Conservation (phyloP, 2,888 invertebrate genomes). For the Eupelmus urozonus region DNA sequence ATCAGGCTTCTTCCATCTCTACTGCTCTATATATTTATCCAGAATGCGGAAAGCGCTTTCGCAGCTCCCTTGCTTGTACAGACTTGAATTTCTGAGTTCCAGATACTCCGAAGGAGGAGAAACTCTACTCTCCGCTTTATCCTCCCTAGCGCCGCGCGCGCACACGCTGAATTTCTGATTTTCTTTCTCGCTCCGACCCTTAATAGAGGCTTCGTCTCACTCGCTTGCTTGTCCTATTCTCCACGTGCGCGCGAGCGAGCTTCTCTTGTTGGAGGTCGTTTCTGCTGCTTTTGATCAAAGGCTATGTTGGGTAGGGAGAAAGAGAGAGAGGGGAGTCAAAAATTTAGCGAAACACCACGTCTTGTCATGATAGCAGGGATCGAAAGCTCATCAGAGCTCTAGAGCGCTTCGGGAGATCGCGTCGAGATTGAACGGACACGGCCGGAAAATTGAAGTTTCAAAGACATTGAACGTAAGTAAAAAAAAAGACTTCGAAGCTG, state of each 20-base stretch:
- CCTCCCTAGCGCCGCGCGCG: not conserved
- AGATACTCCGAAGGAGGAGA: not conserved
- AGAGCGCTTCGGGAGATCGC: not conserved
- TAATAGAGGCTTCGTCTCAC: conserved; percentile 2
- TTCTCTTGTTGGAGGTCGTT: too few relatives aligned
- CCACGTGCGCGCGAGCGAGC: not conserved
- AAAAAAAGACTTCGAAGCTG: not conserved
- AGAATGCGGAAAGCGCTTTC: conserved; percentile 5
- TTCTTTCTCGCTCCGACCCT: not conserved
- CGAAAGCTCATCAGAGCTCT: conserved; percentile 14
- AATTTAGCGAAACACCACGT: conserved; percentile 28
- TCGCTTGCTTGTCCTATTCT: not conserved
- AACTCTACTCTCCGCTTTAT: not conserved
- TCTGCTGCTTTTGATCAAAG: conserved; percentile 17
- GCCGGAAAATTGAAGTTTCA: not conserved
- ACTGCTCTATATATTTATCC: not conserved
- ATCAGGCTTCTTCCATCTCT: too few relatives aligned
- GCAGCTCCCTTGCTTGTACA: not conserved
- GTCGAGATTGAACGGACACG: not conserved
- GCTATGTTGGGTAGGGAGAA: not conserved
- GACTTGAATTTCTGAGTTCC: conserved; percentile 12
- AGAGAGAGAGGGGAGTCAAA: not conserved
- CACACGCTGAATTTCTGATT: conserved; percentile 26
- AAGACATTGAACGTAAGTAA: not conserved
- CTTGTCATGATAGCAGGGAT: not conserved